A percentile compares a stretch with the other conserved stretches of the same genome.
phyloP scores from a whole-genome alignment of 2,888 invertebrate genomes.

The Thelaira solivaga region DNA sequence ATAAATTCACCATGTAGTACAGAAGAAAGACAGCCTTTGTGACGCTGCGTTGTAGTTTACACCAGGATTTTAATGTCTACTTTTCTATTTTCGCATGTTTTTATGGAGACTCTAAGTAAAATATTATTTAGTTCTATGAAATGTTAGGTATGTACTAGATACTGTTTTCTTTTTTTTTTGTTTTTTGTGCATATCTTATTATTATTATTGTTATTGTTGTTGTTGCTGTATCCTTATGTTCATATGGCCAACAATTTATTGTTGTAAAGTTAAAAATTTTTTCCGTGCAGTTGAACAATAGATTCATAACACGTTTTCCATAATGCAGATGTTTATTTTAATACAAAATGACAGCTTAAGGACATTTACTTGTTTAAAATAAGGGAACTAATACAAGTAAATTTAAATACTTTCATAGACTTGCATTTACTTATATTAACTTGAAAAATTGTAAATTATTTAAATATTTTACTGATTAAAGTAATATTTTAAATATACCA shows the following conservation, averaged over 20 bases:
- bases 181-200: too few species aligned
- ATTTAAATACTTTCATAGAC: neutral
- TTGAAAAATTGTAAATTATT: too few species aligned
- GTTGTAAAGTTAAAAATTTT: slow-evolving; percentile 65
- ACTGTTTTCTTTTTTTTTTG: slow-evolving; percentile 42
- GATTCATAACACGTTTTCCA: slow-evolving; percentile 70
- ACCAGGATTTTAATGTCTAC: slow-evolving; percentile 52
- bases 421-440: too few species aligned
- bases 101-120: slow-evolving; percentile 5
- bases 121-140: slow-evolving; percentile 2
- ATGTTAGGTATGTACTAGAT: slow-evolving; percentile 23
- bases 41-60: slow-evolving; percentile 51
- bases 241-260: slow-evolving; percentile 67
- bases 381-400: neutral
- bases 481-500: too few species aligned
- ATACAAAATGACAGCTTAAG: slow-evolving; percentile 65
- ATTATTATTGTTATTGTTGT: too few species aligned
- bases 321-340: slow-evolving; percentile 67
- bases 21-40: slow-evolving; percentile 44
- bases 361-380: slow-evolving; percentile 42
- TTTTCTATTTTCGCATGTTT: slow-evolving; percentile 18
- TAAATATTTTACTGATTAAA: too few species aligned
- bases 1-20: slow-evolving; percentile 37
- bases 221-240: slow-evolving; percentile 63
- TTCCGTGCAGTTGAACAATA: slow-evolving; percentile 75